Evolutionary conservation across 2,113 vertebrate genomes (phyloP), one percentile per base, ranked within the genome.

Genomic region (Vimba vimba): DNA sequence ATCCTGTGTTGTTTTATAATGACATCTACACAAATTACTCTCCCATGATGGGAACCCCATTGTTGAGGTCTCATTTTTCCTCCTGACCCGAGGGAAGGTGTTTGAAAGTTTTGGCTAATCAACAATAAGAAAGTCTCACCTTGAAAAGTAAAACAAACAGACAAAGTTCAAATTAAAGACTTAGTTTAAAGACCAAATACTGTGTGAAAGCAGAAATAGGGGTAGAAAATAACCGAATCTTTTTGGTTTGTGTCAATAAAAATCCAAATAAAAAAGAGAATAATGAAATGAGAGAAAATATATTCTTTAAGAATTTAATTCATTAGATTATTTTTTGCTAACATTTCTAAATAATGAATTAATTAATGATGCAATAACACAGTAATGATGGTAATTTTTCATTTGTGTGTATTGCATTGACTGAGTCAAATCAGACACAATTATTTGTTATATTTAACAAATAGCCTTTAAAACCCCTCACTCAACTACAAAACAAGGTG

Each of bases 51-150:
- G 50, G 30, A 47, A 82, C 60, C 23, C 30, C 75, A 27, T 25
- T 43, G 47, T 25, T 25, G 43, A 17, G 21, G 64, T 13, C 17
- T 84, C 30, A 83, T 78, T 81, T 81, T 80, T 79, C 62, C 57
- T 19, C 23, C 57, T 79, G 30, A 80, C 76, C 9, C 30, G 11
- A 78, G 55, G 66, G 27, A 50, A 19, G 55, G 47, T 43, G 50
- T 50, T 68, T 75, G 47, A 55, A 79, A 85, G 62, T 73, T 57
- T 78, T 47, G n/a, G 25, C 27, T 33, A 33, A 2, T 74, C 30
- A 25, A 57, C 86, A 64, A 75, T 66, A 74, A 80, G 15, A 64
- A 43, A 79, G 66, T 74, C 36, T 87, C 52, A 71, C 64, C 11
- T 76, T 76, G 19, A 6, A 80, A 80, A 64, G n/a, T 10, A 73